A percentile compares a stretch with the other conserved stretches of the same genome.
phyloP scores from a whole-genome alignment of 2,113 vertebrate genomes.

The Mirounga angustirostris region DNA sequence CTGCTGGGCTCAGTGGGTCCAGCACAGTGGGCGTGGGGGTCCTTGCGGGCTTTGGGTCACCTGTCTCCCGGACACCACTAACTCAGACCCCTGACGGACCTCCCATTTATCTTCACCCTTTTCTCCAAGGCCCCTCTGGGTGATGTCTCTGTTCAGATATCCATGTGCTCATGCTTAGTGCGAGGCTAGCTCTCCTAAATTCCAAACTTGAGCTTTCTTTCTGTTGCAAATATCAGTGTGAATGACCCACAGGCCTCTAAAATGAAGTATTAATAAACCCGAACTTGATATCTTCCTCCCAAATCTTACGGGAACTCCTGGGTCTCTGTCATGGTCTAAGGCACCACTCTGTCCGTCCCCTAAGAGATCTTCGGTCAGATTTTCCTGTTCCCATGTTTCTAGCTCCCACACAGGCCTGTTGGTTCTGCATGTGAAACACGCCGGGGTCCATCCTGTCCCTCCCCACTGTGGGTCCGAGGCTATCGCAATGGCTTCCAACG shows the following conservation, averaged over 20 bases:
- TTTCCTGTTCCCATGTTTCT: too few species aligned
- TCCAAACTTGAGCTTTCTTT: background rate
- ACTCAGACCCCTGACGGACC: background rate
- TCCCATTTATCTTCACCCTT: too few species aligned
- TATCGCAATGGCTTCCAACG: fast-evolving
- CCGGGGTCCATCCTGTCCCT: background rate
- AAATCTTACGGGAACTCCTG: background rate
- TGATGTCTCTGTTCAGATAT: background rate
- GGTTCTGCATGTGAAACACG: fast-evolving
- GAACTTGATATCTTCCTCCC: background rate
- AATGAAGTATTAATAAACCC: background rate
- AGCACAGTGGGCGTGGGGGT: background rate
- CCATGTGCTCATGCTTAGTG: background rate
- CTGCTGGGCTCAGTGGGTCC: background rate
- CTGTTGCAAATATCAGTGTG: fast-evolving
- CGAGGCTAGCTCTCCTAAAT: background rate
- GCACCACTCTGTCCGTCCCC: background rate
- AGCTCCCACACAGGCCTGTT: background rate
- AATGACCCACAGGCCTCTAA: background rate
- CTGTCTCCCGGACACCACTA: background rate
- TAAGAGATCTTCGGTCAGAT: background rate
- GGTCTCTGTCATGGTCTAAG: background rate
- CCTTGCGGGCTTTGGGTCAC: fast-evolving
- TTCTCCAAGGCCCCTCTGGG: background rate
- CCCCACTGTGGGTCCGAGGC: too few species aligned